Base-by-base conservation (phyloP, 1,140 invertebrate species). In the Procambarus virginalis region DNA sequence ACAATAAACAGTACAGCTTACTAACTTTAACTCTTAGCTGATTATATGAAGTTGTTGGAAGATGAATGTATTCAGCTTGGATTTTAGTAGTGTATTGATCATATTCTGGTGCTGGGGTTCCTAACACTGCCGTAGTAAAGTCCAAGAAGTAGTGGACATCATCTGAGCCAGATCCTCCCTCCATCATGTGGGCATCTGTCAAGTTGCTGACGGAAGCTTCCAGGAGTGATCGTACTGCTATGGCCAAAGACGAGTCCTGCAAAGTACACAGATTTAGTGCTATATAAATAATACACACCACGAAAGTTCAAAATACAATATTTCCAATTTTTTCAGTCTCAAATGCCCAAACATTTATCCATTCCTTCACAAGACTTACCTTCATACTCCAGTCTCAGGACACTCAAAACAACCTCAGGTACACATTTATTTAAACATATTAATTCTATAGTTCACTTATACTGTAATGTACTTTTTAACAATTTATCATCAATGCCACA, bases 41-140 rank as follows among this genome's bases (percentile, higher is more conserved):
- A 55, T 83, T 89, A n/a, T 84, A 89, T 6, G 88, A 68, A 51
- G 51, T 84, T 60, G 88, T 89, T 9, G 88, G 80, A 68, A 89
- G 88, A 68, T 89, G 88, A 14, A 83, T 78, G 51, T 89, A 89
- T 73, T 89, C 88, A 78, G 88, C 88, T 78, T 89, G 88, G 17
- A 89, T 89, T 58, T 89, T 89, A 75, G 88, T 89, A 3, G 88
- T 89, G 48, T 89, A 89, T 70, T 83, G 75, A n/a, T 89, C 58
- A 77, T 89, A 89, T 20, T 89, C 80, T n/a, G 49, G 58, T 80
- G 55, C 45, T 51, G 84, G 78, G 8, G 51, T 64, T 46, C 84
- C 84, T 51, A 91, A 75, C 46, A 91, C 84, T 8, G 78, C 84
- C 20, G 83, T 91, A 12, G 84, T 91, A 49, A 87, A 86, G 55